phyloP scores from a whole-genome alignment of 1,140 invertebrate species.

The Copidosoma floridanum region DNA sequence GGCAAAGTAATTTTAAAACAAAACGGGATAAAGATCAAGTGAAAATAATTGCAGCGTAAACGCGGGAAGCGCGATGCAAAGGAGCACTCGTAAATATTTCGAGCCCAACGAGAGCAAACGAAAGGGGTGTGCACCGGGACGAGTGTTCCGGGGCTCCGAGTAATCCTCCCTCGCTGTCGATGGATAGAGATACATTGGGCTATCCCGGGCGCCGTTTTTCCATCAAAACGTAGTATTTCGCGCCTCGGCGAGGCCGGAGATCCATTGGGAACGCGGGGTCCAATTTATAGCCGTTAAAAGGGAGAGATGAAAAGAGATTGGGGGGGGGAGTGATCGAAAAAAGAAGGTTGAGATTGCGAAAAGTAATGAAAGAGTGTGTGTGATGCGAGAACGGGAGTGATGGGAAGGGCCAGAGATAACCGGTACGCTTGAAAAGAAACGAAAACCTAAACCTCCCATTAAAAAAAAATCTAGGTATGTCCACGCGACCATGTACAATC shows the following conservation, averaged over 20 bases:
- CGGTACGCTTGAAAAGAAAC: no score
- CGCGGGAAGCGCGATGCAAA: background rate
- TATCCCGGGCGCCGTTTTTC: background rate
- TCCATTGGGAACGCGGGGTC: background rate
- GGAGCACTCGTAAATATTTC: background rate
- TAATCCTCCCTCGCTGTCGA: background rate
- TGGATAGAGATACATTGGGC: slow-evolving; percentile 7
- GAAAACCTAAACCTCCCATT: no score
- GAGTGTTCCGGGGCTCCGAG: no score
- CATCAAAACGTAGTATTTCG: background rate
- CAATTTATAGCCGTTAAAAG: slow-evolving; percentile 11
- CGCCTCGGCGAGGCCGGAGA: background rate
- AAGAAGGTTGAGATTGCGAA: background rate
- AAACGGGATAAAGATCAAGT: no score
- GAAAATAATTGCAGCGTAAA: no score
- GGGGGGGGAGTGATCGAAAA: slow-evolving; percentile 4
- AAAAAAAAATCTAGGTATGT: no score
- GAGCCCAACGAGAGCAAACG: background rate
- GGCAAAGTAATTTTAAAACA: no score
- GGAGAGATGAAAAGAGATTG: no score
- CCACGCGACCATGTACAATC: no score
- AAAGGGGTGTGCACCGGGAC: no score
- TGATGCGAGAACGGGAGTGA: background rate
- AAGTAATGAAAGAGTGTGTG: slow-evolving; percentile 2
- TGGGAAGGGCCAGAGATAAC: background rate